Percentiles rank a stretch among this genome's conserved stretches.
Conservation (phyloP, 2,888 invertebrate species). For the Lochmaea capreae region DNA sequence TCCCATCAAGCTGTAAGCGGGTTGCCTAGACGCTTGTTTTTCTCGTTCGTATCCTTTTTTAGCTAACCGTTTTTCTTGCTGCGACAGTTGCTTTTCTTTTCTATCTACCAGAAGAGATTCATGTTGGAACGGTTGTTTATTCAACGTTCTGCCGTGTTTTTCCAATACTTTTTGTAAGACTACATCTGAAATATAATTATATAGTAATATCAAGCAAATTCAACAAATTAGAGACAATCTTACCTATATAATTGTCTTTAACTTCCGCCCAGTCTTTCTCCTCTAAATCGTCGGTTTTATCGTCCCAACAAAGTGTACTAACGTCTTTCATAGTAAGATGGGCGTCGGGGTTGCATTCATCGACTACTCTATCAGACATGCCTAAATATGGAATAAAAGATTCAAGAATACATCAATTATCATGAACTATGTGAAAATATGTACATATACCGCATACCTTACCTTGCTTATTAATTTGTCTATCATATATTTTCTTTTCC, state of each 20-base stretch:
- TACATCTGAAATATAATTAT: conserved; percentile 68
- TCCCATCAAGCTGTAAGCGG: conserved; percentile 56
- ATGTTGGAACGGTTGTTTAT: conserved; percentile 93
- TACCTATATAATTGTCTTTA: conserved; percentile 75
- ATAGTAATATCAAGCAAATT: not conserved
- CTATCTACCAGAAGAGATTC: conserved; percentile 94
- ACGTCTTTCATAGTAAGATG: conserved; percentile 90
- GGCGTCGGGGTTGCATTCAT: conserved; percentile 97
- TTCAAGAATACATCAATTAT: not conserved
- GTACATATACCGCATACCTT: not conserved
- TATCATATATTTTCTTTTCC: conserved; percentile 97
- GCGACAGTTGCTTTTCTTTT: conserved; percentile 93
- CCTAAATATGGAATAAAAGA: conserved; percentile 49
- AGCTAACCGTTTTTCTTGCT: conserved; percentile 92
- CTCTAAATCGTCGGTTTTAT: conserved; percentile 87
- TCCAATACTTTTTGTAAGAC: conserved; percentile 82
- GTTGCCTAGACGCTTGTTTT: conserved; percentile 78
- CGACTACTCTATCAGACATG: conserved; percentile 97
- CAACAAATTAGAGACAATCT: not conserved
- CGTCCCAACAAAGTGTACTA: conserved; percentile 89
- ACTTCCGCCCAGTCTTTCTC: conserved; percentile 78
- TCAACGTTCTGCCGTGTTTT: conserved; percentile 73
- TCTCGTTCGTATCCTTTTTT: conserved; percentile 94
- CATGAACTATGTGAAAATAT: not conserved
- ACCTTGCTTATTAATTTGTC: conserved; percentile 98